phyloP scores from a whole-genome alignment of 2,797 vertebrate species.

The Microctenopoma steveboyesi region DNA sequence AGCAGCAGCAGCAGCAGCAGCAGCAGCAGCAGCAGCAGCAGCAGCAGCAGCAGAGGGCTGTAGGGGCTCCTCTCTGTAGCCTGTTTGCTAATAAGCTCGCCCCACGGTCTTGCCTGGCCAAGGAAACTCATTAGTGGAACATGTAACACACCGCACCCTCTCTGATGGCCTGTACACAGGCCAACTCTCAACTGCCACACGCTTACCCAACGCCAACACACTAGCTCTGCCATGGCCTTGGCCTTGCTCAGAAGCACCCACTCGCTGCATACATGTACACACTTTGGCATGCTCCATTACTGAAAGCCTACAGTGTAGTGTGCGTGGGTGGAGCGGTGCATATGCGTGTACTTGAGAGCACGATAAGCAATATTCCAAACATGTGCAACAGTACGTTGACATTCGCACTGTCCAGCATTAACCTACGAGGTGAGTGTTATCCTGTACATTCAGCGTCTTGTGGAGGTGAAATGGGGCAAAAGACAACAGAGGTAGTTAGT shows the following conservation, averaged over 20 bases:
- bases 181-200: conserved; percentile 56
- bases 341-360: conserved; percentile 63
- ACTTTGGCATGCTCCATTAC: conserved; percentile 45
- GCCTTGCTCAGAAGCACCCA: conserved; percentile 70
- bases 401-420: conserved; percentile 15
- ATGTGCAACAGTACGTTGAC: conserved; percentile 50
- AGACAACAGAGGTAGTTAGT: conserved; percentile 38
- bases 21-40: conserved; percentile 21
- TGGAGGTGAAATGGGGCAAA: conserved; percentile 46
- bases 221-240: conserved; percentile 54
- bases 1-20: conserved; percentile 15
- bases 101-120: conserved; percentile 60
- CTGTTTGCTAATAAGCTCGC: conserved; percentile 73
- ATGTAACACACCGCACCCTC: conserved; percentile 69
- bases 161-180: conserved; percentile 51
- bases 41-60: conserved; percentile 38
- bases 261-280: conserved; percentile 61
- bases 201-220: conserved; percentile 65
- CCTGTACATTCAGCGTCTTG: neutral
- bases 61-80: conserved; percentile 55
- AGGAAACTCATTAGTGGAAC: conserved; percentile 74
- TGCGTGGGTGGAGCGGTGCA: conserved; percentile 64
- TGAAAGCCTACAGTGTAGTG: conserved; percentile 61
- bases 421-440: conserved; percentile 25
- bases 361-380: conserved; percentile 42